Percentiles rank a stretch among this genome's conserved stretches.
Conservation (phyloP, 2,888 invertebrate species). For the Agonopterix heracliana region DNA sequence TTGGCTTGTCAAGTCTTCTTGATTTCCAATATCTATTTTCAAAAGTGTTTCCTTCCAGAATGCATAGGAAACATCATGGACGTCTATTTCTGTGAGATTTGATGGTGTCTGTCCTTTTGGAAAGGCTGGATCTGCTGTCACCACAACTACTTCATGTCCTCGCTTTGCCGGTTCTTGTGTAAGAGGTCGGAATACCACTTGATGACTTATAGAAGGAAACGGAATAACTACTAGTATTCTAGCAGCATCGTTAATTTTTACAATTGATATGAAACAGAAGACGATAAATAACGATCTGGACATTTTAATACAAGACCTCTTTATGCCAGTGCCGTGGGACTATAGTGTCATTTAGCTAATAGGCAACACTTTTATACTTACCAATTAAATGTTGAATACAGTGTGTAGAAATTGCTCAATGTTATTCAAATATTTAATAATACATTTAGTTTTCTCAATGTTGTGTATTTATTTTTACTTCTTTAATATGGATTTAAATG, state of each 20-base stretch:
- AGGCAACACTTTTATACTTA: no score
- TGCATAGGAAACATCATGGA: constrained; percentile 36
- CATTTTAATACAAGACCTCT: no score
- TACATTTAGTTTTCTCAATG: no score
- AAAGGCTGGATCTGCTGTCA: constrained; percentile 54
- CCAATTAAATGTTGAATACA: neutral
- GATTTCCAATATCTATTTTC: constrained; percentile 11
- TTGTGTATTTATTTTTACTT: no score
- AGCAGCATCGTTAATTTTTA: constrained; percentile 13
- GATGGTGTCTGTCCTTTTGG: constrained; percentile 26
- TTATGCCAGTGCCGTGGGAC: no score
- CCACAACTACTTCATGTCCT: constrained; percentile 58
- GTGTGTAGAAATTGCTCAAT: no score
- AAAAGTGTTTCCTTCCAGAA: constrained; percentile 18
- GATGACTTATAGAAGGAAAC: constrained; percentile 60
- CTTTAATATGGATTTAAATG: no score
- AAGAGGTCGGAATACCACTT: constrained; percentile 52
- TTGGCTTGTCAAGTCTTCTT: constrained; percentile 13
- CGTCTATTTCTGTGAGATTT: constrained; percentile 56
- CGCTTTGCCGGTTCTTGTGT: constrained; percentile 45
- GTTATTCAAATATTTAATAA: no score
- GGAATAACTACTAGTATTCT: constrained; percentile 39
- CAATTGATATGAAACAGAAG: no score
- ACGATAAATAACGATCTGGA: no score
- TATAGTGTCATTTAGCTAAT: no score